Evolutionary conservation across 2,113 vertebrate genomes (phyloP).

Genomic region (Nycticorax nycticorax): DNA sequence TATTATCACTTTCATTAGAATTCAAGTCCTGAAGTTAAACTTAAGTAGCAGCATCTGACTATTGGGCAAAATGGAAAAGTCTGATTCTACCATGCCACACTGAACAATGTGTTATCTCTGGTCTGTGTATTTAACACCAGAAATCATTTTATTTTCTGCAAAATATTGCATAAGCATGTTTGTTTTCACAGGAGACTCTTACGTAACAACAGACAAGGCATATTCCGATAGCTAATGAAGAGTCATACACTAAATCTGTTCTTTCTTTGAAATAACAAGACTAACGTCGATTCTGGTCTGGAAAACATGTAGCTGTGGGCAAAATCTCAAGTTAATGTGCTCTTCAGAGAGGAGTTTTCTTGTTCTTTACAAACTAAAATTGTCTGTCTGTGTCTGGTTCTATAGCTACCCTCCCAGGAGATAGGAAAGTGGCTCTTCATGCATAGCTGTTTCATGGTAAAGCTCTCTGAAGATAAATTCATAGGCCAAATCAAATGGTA

Average conservation of each 20-base stretch:
- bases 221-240: not conserved
- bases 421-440: not conserved
- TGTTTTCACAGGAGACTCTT: not conserved
- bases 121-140: not conserved
- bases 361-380: not conserved
- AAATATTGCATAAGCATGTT: not conserved
- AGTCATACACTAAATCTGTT: not conserved
- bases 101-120: not conserved
- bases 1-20: not conserved
- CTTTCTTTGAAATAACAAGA: not conserved
- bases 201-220: rapidly evolving
- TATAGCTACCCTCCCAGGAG: rapidly evolving
- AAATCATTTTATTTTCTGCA: not conserved
- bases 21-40: not conserved
- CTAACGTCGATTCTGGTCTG: not conserved
- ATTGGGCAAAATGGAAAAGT: not conserved
- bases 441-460: not conserved
- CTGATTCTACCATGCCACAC: rapidly evolving
- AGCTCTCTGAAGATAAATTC: not conserved
- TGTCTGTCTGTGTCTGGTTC: not conserved
- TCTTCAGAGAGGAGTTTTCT: not conserved
- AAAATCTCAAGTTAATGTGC: not conserved
- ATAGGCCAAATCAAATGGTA: not conserved
- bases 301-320: not conserved
- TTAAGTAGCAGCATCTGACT: not conserved